These are phyloP conservation scores for Mobula birostris DNA, from an alignment of 2,113 vertebrate genomes.

Conservation along the genomic window DNA sequence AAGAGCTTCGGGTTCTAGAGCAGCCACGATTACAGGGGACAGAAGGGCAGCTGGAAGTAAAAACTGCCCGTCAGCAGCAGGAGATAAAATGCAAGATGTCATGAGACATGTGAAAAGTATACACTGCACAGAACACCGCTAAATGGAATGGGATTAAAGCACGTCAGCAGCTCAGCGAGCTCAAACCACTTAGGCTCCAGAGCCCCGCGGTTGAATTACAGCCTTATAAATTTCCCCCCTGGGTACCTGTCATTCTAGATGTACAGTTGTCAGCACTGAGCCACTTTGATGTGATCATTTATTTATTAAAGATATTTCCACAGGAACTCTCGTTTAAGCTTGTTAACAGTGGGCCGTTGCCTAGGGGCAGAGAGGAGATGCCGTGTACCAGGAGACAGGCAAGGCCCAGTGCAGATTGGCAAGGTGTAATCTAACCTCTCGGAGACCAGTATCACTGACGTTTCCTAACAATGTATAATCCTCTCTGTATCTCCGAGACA, in stretches of 20 bases:
- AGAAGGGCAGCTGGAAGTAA: not conserved
- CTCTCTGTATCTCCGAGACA: not conserved
- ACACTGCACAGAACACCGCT: not conserved
- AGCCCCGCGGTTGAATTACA: conserved; percentile 6
- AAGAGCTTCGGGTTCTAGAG: no score
- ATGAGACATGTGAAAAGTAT: not conserved
- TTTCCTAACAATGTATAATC: not conserved
- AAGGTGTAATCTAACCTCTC: not conserved
- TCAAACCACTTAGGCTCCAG: not conserved
- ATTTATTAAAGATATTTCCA: conserved; percentile 34
- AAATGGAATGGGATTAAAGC: not conserved
- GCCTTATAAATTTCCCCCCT: not conserved
- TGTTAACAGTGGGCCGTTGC: not conserved
- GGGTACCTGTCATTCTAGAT: conserved; percentile 18
- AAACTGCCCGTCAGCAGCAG: not conserved
- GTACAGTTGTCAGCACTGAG: conserved; percentile 1
- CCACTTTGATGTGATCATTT: conserved; percentile 33
- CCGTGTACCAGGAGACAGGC: not conserved
- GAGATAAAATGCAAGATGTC: not conserved
- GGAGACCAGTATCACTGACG: not conserved
- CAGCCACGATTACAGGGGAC: not conserved
- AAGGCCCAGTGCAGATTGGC: not conserved
- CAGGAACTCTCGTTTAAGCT: conserved; percentile 29
- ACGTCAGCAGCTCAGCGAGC: not conserved
- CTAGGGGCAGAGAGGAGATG: not conserved